Evolutionary conservation across 1,140 invertebrate species (phyloP), one percentile per base, ranked within the genome.

Genomic region (Platorchestia sp.): DNA sequence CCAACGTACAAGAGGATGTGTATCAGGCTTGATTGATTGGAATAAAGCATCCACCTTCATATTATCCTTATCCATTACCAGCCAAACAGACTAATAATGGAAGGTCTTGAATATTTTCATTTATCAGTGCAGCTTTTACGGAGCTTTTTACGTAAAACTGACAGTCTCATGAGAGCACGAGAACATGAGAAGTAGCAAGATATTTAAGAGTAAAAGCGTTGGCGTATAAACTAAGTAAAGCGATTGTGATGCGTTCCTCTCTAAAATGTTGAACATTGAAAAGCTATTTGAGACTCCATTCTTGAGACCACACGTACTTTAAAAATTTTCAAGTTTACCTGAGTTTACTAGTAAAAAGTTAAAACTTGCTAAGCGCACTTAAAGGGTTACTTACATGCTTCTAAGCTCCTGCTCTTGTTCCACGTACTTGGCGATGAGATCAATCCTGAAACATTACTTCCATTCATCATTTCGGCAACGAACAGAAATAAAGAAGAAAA

Each of bases 391-490:
- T 91, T 89, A 95, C 91, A 95, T 95, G 45, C 95, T 45, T 42
- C 59, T 93, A n/a, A 93, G 53, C 45, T 95, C 91, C 43, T 95
- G 51, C 45, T 95, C 91, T 40, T 95, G 53, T 41, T 95, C 91
- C 42, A 95, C 95, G 91, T 95, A 95, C 95, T 95, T 95, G 1
- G 89, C 53, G 10, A 95, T 95, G 44, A 95, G 43, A 22, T 95
- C 95, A 36, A 95, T 95, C n/a, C 95, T 95, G 95, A 42, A 89
- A 89, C 0, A 89, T 7, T 75, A 19, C 36, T 75, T 75, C 27
- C 10, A 3, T 3, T 75, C 27, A 75, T 75, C 59, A 19, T 75
- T 75, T 75, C 3, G 27, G 36, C 36, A 75, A 75, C 36, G 27
- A 14, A 75, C n/a, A n/a, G n/a, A 36, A 75, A 75, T 75, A 27